Evolutionary conservation across 2,888 invertebrate species (phyloP).

Genomic region (Plagodis dolabraria): DNA sequence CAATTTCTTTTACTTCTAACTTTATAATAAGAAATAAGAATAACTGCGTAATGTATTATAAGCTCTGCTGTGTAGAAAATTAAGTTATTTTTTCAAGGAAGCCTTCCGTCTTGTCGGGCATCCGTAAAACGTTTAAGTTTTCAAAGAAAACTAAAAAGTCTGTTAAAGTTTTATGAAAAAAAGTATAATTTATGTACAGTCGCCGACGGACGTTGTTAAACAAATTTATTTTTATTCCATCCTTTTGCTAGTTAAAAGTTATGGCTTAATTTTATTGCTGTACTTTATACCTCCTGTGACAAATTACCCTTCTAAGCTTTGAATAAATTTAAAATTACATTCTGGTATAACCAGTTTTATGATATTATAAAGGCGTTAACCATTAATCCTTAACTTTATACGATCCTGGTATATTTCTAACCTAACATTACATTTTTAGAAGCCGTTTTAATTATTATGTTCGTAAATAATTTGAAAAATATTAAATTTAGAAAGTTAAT

Average conservation of each 20-base stretch:
- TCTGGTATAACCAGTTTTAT: no score
- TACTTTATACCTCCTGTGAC: slow-evolving; percentile 10
- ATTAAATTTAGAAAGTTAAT: no score
- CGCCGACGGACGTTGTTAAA: slow-evolving; percentile 28
- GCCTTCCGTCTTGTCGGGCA: slow-evolving; percentile 18
- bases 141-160: slow-evolving; percentile 41
- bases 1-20: slow-evolving; percentile 39
- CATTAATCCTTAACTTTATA: no score
- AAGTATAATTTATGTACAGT: slow-evolving; percentile 38
- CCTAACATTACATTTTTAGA: no score
- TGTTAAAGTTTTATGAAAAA: slow-evolving; percentile 36
- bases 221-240: slow-evolving; percentile 37
- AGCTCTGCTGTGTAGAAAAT: slow-evolving; percentile 40
- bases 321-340: no score
- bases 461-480: no score
- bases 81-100: slow-evolving; percentile 40
- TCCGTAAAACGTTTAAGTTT: slow-evolving; percentile 42
- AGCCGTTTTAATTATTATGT: no score
- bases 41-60: slow-evolving; percentile 38
- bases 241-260: slow-evolving; percentile 29
- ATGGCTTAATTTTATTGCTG: slow-evolving; percentile 16
- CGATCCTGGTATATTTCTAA: no score
- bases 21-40: slow-evolving; percentile 38
- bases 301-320: slow-evolving; percentile 1
- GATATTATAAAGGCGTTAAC: no score